phyloP scores from a whole-genome alignment of 2,113 vertebrate genomes.

The Orthonyx spaldingii region DNA sequence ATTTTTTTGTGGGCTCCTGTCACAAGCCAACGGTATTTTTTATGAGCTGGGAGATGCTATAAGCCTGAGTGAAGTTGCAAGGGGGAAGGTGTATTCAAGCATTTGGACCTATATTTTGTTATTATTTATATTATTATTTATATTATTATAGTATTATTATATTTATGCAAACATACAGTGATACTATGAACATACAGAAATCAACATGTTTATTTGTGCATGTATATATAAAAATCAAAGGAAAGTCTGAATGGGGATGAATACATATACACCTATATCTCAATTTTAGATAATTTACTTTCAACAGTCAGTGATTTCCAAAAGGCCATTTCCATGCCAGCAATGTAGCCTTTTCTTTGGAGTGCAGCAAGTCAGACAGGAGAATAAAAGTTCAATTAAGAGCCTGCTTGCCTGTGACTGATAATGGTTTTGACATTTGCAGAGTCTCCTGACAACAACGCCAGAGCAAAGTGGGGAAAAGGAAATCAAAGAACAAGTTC shows the following conservation, averaged over 20 bases:
- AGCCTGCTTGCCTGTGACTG: conserved; percentile 20
- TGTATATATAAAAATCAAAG: background rate
- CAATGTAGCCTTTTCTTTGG: background rate
- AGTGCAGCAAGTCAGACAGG: conserved; percentile 4
- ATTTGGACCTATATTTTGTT: background rate
- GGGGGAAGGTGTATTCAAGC: background rate
- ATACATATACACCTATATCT: background rate
- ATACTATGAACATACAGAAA: background rate
- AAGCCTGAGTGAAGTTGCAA: background rate
- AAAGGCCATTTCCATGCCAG: background rate
- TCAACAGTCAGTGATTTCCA: background rate
- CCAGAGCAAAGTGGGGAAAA: background rate
- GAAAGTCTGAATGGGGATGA: background rate
- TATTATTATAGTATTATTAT: too few species aligned
- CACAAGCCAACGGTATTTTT: background rate
- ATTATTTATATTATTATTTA: too few species aligned
- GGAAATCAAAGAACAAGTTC: conserved; percentile 1
- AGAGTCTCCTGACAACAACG: conserved; percentile 22
- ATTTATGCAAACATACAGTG: background rate
- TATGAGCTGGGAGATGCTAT: background rate
- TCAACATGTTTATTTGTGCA: background rate
- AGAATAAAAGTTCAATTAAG: conserved; percentile 62
- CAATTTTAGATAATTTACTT: background rate
- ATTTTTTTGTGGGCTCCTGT: background rate
- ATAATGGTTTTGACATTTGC: conserved; percentile 73